Evolutionary conservation across 2,797 vertebrate species (phyloP).

Genomic region (Loriculus beryllinus): DNA sequence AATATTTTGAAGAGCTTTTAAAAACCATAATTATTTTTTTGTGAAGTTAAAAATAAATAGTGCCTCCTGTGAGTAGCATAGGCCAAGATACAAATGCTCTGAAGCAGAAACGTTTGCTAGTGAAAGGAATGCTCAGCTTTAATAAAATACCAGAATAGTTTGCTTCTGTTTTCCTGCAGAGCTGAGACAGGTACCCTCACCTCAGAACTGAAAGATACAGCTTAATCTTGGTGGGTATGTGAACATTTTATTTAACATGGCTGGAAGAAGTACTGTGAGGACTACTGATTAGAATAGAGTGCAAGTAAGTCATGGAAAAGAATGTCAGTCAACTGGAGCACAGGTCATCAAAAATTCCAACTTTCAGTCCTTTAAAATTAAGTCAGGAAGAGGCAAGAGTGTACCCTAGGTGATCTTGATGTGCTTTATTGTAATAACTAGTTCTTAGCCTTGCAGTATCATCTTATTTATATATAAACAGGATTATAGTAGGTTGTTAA

Average conservation of each 20-base stretch:
- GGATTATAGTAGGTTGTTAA: background rate
- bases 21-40: constrained; percentile 33
- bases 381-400: background rate
- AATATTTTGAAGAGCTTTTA: constrained; percentile 30
- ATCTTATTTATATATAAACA: background rate
- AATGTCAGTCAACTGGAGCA: background rate
- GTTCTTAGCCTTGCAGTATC: background rate
- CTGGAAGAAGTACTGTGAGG: background rate
- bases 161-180: background rate
- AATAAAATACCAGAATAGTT: background rate
- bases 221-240: background rate
- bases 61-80: background rate
- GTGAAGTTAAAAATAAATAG: constrained; percentile 37
- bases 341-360: background rate
- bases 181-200: background rate
- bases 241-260: background rate
- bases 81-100: background rate
- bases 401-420: background rate
- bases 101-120: background rate
- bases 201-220: background rate
- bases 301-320: background rate
- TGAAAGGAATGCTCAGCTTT: background rate
- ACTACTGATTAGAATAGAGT: background rate
- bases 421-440: background rate
- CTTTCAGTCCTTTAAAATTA: background rate